phyloP scores from a whole-genome alignment of 2,888 invertebrate genomes.

The Chouioia cunea region DNA sequence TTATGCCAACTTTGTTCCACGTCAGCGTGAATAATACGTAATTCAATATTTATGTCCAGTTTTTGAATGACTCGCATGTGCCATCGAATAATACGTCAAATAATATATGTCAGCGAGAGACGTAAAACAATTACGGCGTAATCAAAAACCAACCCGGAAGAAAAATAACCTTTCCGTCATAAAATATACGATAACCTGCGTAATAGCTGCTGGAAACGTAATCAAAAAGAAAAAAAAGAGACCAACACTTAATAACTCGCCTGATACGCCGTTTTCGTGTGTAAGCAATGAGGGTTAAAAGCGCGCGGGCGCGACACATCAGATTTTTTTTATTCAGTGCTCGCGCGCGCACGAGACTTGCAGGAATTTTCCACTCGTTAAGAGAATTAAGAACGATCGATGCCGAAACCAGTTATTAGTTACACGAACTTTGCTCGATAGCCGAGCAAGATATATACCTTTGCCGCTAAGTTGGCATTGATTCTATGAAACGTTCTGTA shows the following conservation, averaged over 20 bases:
- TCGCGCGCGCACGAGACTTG: not conserved
- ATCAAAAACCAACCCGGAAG: not conserved
- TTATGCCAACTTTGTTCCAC: not conserved
- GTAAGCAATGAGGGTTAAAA: slow-evolving; percentile 21
- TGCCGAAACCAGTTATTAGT: slow-evolving; percentile 53
- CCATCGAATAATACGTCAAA: not conserved
- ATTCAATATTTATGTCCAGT: too few relatives aligned
- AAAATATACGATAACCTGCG: slow-evolving; percentile 1
- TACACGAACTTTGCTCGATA: slow-evolving; percentile 52
- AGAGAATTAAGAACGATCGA: slow-evolving; percentile 49
- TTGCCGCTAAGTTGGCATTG: slow-evolving; percentile 27
- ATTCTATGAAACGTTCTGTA: slow-evolving; percentile 27
- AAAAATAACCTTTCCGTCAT: slow-evolving; percentile 10
- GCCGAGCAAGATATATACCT: not conserved
- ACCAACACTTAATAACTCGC: not conserved
- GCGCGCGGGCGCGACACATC: not conserved
- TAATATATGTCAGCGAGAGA: not conserved
- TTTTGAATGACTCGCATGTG: not conserved
- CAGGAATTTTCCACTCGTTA: slow-evolving; percentile 44
- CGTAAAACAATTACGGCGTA: not conserved
- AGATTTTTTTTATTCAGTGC: slow-evolving; percentile 19
- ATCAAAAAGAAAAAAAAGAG: too few relatives aligned
- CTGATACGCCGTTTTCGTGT: slow-evolving; percentile 7
- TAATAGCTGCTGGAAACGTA: not conserved
- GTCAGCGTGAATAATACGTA: too few relatives aligned